A percentile compares a stretch with the other conserved stretches of the same genome.
Conservation (phyloP, 2,797 vertebrate species). For the Sphenopsis melanotis region DNA sequence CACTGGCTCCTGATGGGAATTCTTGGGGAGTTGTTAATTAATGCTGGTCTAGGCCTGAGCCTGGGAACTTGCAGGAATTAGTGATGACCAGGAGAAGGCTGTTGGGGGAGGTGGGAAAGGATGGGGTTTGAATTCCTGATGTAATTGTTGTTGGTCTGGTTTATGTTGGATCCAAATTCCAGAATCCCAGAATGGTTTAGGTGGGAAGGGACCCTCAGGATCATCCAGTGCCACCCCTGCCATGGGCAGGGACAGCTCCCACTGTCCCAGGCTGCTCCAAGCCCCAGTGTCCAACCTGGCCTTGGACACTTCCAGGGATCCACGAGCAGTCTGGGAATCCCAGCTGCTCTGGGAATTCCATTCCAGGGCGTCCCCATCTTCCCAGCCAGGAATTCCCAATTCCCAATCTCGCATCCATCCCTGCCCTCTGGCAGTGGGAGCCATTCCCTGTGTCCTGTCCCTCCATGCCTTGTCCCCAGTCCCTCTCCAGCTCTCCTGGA, state of each 20-base stretch:
- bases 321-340: not conserved
- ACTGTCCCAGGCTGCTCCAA: accelerated
- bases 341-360: not conserved
- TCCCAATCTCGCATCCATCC: accelerated
- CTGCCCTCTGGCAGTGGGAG: not conserved
- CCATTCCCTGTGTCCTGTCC: not conserved
- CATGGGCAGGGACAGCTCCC: not conserved
- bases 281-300: accelerated
- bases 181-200: not conserved
- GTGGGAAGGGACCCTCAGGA: not conserved
- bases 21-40: not conserved
- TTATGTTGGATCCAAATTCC: not conserved
- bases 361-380: accelerated
- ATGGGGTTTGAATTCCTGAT: not conserved
- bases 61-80: not conserved
- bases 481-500: not conserved
- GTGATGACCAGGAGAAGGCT: not conserved
- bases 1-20: not conserved
- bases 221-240: accelerated
- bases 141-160: not conserved
- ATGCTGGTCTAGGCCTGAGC: not conserved
- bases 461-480: not conserved
- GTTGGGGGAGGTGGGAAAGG: not conserved
- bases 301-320: not conserved
- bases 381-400: not conserved